Base-by-base conservation (phyloP, 2,888 invertebrate species). In the Mesopsocus fuscifrons region DNA sequence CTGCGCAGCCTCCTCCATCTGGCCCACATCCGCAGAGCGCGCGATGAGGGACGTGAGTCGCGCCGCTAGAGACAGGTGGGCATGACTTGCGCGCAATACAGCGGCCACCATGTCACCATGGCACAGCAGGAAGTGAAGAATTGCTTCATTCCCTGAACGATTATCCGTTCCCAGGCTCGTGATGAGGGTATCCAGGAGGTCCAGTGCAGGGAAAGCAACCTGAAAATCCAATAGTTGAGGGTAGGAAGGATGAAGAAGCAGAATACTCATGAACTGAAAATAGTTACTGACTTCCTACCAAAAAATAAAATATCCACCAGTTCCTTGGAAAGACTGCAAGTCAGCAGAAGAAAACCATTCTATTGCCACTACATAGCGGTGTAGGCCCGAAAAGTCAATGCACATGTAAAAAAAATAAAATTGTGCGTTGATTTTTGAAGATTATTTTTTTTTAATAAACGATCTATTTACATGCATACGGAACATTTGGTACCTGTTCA, bases 141-240 rank as follows among this genome's bases (percentile, higher is more conserved):
- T 60, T 34, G 18, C 11, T 21, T 44, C 18, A 21, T 32, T 44
- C 15, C 32, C 26, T 3, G 17, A 41, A 38, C 40, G 76, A 64
- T 91, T 89, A 52, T 81, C 77, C 0, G 78, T 68, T 21, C 89
- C 88, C 41, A 91, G 67, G 1, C 87, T 77, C 1, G 83, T 82
- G 17, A 91, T 67, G 35, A 91, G 61, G 9, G 82, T 76, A 56
- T 84, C 77, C 57, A 85, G 87, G 13, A 92, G 64, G 49, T 77
- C 72, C 46, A 91, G 61, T 16, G 83, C 80, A 0, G 91, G 87
- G 43, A 84, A 68, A 48, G 89, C 67, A 41, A 91, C 74, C 56
- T 85, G 82, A 34, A 85, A 74, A 61, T 85, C 91, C 67, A 44
- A 74, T 70, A 1, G 73, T 63, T 1, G 72, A 65, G 0, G 79